Base-by-base conservation (phyloP, 2,113 vertebrate genomes). In the Tenebrosternarchus preto region DNA sequence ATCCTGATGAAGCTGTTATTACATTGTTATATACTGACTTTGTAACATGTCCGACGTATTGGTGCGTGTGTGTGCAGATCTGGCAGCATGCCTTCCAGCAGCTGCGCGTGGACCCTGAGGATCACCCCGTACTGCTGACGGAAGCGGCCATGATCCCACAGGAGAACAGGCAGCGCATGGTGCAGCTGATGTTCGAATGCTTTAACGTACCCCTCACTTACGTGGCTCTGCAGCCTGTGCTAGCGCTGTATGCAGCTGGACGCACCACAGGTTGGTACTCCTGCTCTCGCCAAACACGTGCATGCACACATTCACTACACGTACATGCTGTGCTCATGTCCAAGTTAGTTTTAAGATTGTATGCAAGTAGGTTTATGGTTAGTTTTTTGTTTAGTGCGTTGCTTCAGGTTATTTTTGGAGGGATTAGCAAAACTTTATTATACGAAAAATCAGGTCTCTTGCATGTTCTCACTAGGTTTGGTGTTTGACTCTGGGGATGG, bases 401-500 rank as follows among this genome's bases (percentile, higher is more conserved):
- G n/a, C 2, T 36, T 36, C 43, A 46, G 8, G 5, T 46, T 46
- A 6, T 4, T 1, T 46, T 46, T 46, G 11, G 11, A 46, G 43
- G 8, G 43, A 36, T 36, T 6, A 46, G 5, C 43, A 46, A 46
- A 29, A 16, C 17, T 50, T 67, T 22, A 4, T 17, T 59, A 15
- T 43, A 29, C 46, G 33, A 56, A 61, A n/a, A 29, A 2, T 7
- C 12, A 25, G 22, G 20, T 50, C 9, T 43, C 11, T 29, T 27
- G 36, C 33, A 36, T 36, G 57, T 0, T 77, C 19, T 70, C 25
- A 60, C 4, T 8, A 94, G 93, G 92, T 82, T 87, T 94, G 85
- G 92, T 93, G 55, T 88, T 93, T 77, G 92, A 94, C 83, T 93
- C 92, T 31, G 92, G 92, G 25, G 91, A 93, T 9, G 90, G 92